Conservation (phyloP, 30 jellyfish, hydroid and myxozoan species). For the Hydra vulgaris region DNA sequence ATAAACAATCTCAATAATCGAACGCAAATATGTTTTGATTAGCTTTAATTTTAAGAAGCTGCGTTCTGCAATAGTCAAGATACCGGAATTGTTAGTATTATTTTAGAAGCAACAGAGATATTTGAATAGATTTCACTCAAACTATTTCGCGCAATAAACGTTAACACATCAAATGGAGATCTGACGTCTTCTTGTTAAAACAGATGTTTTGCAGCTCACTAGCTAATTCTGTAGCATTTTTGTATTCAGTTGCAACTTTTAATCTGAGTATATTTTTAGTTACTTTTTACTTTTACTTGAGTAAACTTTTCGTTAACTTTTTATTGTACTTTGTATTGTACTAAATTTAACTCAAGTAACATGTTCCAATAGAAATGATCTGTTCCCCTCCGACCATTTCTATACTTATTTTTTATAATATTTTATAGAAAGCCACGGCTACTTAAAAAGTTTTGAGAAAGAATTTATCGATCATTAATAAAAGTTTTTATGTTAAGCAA, state of each 20-base stretch:
- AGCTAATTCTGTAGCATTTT: background rate
- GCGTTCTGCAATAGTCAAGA: background rate
- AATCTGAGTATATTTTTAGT: no score
- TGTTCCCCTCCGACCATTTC: no score
- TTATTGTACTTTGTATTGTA: no score
- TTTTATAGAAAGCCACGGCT: no score
- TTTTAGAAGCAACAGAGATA: background rate
- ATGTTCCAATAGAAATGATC: no score
- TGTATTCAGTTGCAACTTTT: background rate
- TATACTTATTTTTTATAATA: no score
- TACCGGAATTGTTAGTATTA: background rate
- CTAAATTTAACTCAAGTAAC: no score
- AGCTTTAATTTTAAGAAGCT: background rate
- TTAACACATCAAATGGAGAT: background rate
- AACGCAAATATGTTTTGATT: background rate
- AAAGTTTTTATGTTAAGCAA: no score
- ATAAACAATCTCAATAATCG: background rate
- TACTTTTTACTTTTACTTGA: no score
- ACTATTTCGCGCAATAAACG: background rate
- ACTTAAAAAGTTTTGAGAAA: no score
- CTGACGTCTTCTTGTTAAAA: conserved; percentile 3
- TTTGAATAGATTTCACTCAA: background rate
- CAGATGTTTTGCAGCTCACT: background rate
- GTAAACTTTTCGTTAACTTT: no score
- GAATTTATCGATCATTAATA: no score